phyloP scores from a whole-genome alignment of 2,113 vertebrate species.

The Corvus hawaiiensis region DNA sequence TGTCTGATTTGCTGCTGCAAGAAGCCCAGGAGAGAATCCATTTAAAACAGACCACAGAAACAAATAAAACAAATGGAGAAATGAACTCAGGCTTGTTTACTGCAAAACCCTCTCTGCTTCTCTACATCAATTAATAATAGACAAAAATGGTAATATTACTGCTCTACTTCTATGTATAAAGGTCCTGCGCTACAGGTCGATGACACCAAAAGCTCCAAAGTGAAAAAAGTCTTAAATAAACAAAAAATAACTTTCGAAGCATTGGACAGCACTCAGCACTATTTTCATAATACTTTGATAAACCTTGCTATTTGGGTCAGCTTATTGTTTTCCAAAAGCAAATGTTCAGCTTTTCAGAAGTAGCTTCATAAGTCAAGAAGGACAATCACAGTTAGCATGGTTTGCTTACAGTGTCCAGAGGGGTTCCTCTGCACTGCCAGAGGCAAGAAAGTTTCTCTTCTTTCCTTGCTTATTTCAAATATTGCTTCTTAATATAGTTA shows the following conservation, averaged over 20 bases:
- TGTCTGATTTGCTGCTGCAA: constrained; percentile 10
- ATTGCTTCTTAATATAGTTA: background rate
- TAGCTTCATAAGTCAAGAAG: background rate
- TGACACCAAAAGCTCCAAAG: background rate
- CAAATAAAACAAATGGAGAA: background rate
- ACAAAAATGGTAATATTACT: background rate
- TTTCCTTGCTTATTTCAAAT: background rate
- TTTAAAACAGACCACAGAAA: background rate
- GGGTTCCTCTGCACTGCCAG: background rate
- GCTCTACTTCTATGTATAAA: background rate
- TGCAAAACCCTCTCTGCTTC: background rate
- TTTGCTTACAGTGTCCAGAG: background rate
- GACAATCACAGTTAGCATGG: background rate
- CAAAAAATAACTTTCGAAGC: background rate
- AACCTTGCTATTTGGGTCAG: background rate
- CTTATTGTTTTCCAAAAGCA: background rate
- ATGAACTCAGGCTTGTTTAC: background rate
- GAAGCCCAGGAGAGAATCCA: background rate
- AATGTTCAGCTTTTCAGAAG: background rate
- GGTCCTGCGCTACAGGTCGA: background rate
- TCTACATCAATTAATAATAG: background rate
- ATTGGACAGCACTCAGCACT: background rate
- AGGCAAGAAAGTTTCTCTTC: background rate
- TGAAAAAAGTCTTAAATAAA: background rate
- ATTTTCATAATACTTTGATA: background rate